Base-by-base conservation (phyloP, 2,797 vertebrate species). In the Sparidentex hasta region DNA sequence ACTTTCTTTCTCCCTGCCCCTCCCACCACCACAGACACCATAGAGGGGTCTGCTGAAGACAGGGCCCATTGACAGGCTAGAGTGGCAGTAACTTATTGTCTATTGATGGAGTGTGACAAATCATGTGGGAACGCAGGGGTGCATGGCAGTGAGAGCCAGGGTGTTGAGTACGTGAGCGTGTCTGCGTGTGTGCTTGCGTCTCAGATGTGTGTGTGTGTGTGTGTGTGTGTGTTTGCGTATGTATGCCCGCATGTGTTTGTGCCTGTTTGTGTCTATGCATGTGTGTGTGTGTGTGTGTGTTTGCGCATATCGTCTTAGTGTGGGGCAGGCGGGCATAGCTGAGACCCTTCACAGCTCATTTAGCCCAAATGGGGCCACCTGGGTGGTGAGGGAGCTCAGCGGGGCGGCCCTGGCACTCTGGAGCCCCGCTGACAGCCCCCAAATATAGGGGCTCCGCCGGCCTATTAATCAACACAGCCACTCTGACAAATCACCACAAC, bases 321-420 rank as follows among this genome's bases (percentile, higher is more conserved):
- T 91, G 89, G 89, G 90, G 91, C 88, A 93, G 88, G 90, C 95
- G 95, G 95, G 95, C 95, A 95, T 95, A 95, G 95, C 96, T 93
- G 95, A 96, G 96, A 95, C 95, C 95, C 96, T 98, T 98, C 97
- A 98, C 97, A 98, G 97, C 96, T 98, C 97, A 97, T 98, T 99
- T 98, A 98, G 96, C 93, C 96, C 96, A 96, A 97, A 97, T 97
- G 94, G 94, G 96, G 96, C 96, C 96, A 97, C 97, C 96, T 97
- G 97, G 96, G 96, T 97, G 96, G 97, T 95, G 97, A 96, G 96
- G 96, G 76, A 55, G 95, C 96, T 97, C 95, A 96, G 95, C 88
- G 74, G 95, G 95, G 90, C 92, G 93, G 93, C 95, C 95, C 95
- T 96, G 95, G 95, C 94, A 95, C 96, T 97, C 95, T 91, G 82